Evolutionary conservation across 2,113 vertebrate species (phyloP).

Genomic region (Panthera uncia): DNA sequence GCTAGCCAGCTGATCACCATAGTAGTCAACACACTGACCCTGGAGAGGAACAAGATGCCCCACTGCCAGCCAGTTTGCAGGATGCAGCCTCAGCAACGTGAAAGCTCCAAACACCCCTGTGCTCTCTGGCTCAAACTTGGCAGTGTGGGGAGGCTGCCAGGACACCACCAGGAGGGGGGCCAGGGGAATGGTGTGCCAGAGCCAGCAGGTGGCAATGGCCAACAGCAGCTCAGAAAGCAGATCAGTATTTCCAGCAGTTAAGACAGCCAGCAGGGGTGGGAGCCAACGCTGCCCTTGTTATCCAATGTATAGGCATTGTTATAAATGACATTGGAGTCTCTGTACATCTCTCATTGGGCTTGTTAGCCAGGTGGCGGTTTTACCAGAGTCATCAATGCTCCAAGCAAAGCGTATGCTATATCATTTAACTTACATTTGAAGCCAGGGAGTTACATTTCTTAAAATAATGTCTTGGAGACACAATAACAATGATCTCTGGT

Average conservation of each 20-base stretch:
- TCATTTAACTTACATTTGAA: conserved; percentile 47
- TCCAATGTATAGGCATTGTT: conserved; percentile 56
- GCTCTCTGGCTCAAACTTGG: conserved; percentile 40
- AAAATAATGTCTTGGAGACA: conserved; percentile 52
- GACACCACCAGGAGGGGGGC: conserved; percentile 49
- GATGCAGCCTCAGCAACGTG: background rate
- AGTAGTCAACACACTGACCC: conserved; percentile 43
- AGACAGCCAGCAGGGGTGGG: conserved; percentile 57
- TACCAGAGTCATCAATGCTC: background rate
- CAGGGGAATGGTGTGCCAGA: conserved; percentile 55
- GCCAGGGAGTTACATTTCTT: conserved; percentile 40
- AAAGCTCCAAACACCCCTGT: background rate
- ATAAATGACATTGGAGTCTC: conserved; percentile 47
- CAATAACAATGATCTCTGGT: conserved; percentile 1
- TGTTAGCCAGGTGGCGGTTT: conserved; percentile 67
- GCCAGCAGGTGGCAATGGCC: conserved; percentile 71
- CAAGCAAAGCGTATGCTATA: conserved; percentile 37
- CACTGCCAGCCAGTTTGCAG: background rate
- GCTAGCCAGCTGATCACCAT: conserved; percentile 47
- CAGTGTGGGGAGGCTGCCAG: conserved; percentile 25
- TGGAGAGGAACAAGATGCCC: conserved; percentile 26
- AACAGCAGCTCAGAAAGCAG: conserved; percentile 58
- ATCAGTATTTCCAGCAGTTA: conserved; percentile 41
- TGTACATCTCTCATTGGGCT: conserved; percentile 48
- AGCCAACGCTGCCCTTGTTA: conserved; percentile 56